Evolutionary conservation across 1,140 invertebrate genomes (phyloP).

Genomic region (Drosophila sechellia): DNA sequence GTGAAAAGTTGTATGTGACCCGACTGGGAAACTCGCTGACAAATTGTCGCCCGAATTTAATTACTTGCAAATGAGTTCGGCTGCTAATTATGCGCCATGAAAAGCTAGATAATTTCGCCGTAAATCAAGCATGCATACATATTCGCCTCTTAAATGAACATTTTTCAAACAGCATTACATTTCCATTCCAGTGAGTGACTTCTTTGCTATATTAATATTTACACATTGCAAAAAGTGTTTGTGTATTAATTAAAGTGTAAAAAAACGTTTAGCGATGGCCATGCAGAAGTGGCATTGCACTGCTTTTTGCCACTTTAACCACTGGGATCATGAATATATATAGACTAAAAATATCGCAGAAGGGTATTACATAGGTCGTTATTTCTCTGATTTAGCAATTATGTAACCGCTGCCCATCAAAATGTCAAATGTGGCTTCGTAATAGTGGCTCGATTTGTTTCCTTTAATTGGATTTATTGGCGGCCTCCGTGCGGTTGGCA

Average conservation of each 20-base stretch:
- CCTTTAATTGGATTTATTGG: slow-evolving; percentile 54
- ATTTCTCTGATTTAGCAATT: neutral
- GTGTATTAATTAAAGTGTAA: neutral
- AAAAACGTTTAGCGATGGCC: neutral
- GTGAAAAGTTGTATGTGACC: slow-evolving; percentile 62
- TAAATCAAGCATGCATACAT: neutral
- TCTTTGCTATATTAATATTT: neutral
- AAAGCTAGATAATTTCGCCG: slow-evolving; percentile 1
- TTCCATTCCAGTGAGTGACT: neutral
- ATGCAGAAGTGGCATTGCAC: neutral
- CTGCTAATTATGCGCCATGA: slow-evolving; percentile 43
- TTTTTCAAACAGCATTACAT: too few relatives aligned
- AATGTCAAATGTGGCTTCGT: slow-evolving; percentile 41
- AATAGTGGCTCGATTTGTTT: slow-evolving; percentile 57
- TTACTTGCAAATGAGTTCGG: slow-evolving; percentile 65
- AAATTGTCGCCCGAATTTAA: slow-evolving; percentile 66
- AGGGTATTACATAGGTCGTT: slow-evolving; percentile 1
- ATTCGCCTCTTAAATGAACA: too few relatives aligned
- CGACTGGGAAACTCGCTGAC: slow-evolving; percentile 54
- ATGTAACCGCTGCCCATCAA: slow-evolving; percentile 38
- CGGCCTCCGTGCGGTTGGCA: neutral
- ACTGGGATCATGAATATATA: too few relatives aligned
- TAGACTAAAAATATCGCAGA: too few relatives aligned
- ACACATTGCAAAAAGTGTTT: neutral
- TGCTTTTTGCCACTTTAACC: too few relatives aligned